A percentile compares a stretch with the other conserved stretches of the same genome.
phyloP scores from a whole-genome alignment of 2,888 invertebrate genomes.

The Galeruca laticollis region DNA sequence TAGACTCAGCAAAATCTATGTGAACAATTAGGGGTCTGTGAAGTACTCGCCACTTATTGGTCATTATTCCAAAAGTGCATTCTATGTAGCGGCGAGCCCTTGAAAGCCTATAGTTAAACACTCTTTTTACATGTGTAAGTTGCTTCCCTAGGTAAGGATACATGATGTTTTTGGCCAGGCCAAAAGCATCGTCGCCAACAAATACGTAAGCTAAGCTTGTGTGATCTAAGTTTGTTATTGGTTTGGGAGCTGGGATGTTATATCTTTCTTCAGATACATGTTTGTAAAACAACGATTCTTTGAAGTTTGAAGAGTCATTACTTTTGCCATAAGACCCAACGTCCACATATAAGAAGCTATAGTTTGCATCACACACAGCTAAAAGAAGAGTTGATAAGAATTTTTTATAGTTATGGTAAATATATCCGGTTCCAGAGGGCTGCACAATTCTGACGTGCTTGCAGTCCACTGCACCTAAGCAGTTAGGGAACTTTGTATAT shows the following conservation, averaged over 20 bases:
- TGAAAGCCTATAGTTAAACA: background rate
- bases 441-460: conserved; percentile 14
- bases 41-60: conserved; percentile 27
- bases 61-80: conserved; percentile 31
- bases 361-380: conserved; percentile 15
- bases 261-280: conserved; percentile 2
- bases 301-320: no score
- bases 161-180: conserved; percentile 5
- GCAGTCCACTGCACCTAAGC: background rate
- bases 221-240: conserved; percentile 19
- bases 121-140: background rate
- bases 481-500: conserved; percentile 11
- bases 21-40: conserved; percentile 22
- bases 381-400: conserved; percentile 8
- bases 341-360: conserved; percentile 11
- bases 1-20: conserved; percentile 15
- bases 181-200: conserved; percentile 15
- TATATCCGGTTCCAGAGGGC: conserved; percentile 5
- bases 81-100: conserved; percentile 25
- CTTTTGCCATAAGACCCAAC: no score
- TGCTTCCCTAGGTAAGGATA: conserved; percentile 17
- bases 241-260: conserved; percentile 6
- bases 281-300: no score
- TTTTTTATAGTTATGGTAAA: conserved; percentile 10
- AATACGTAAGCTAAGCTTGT: conserved; percentile 16